These are phyloP conservation scores for Morpho deidamia DNA, from an alignment of 2,888 invertebrate genomes.

Conservation along the genomic window DNA sequence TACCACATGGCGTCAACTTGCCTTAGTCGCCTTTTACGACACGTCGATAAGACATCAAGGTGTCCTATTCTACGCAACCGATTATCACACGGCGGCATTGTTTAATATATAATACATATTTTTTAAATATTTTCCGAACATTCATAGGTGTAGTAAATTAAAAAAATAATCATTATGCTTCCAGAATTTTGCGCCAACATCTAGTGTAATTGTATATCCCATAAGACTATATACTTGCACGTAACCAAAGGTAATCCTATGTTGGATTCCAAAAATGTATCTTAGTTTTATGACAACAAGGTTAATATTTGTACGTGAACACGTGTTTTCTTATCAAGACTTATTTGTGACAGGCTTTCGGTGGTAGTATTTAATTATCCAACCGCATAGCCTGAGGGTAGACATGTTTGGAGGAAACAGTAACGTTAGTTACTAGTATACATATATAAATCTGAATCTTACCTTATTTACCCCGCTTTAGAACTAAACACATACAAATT, in stretches of 20 bases:
- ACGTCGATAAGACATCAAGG: too few relatives aligned
- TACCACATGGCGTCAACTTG: too few relatives aligned
- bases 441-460: neutral
- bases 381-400: conserved; percentile 1
- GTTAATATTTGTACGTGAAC: neutral
- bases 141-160: too few relatives aligned
- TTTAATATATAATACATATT: too few relatives aligned
- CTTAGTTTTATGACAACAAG: neutral
- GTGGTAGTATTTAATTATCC: conserved; percentile 12
- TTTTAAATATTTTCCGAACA: too few relatives aligned
- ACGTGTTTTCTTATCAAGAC: neutral
- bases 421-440: neutral
- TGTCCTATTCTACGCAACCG: too few relatives aligned
- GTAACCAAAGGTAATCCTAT: neutral
- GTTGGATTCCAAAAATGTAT: neutral
- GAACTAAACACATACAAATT: too few relatives aligned
- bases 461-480: too few relatives aligned
- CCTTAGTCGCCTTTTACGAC: too few relatives aligned
- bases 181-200: neutral
- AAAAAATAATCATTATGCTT: neutral
- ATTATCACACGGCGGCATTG: too few relatives aligned
- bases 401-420: neutral
- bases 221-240: conserved; percentile 3
- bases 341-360: conserved; percentile 4
- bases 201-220: conserved; percentile 2